Evolutionary conservation across 2,888 invertebrate species (phyloP).

Genomic region (Mycalesis mineus): DNA sequence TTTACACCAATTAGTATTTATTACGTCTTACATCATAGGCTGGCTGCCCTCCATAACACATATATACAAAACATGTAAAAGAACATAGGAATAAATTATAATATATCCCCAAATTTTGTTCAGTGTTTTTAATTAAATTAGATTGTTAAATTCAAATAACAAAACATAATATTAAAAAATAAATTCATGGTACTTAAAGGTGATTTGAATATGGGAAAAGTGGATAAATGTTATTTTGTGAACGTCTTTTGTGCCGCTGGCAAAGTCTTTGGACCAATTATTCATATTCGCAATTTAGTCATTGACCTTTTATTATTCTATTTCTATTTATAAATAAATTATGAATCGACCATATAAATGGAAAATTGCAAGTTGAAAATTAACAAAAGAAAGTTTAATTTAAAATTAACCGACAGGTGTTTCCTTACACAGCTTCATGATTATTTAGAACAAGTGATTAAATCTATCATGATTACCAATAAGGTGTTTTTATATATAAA

Average conservation of each 20-base stretch:
- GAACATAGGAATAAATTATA: conserved; percentile 26
- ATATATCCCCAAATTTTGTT: conserved; percentile 5
- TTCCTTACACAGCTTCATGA: no score
- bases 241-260: conserved; percentile 5
- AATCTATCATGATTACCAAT: no score
- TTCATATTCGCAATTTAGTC: no score
- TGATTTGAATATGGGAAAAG: not conserved
- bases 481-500: no score
- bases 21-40: conserved; percentile 52
- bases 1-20: conserved; percentile 29
- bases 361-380: no score
- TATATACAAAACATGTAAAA: conserved; percentile 32
- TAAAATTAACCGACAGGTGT: no score
- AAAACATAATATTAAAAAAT: not conserved
- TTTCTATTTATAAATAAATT: no score
- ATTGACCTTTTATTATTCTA: no score
- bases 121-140: no score
- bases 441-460: no score
- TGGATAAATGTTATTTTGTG: conserved; percentile 4
- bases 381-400: no score
- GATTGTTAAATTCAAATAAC: not conserved
- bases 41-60: conserved; percentile 60
- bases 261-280: not conserved
- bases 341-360: no score
- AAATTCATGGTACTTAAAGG: not conserved